Percentiles rank a stretch among this genome's conserved stretches.
phyloP scores from a whole-genome alignment of 2,888 invertebrate species.

The Caenorhabditis sp. region DNA sequence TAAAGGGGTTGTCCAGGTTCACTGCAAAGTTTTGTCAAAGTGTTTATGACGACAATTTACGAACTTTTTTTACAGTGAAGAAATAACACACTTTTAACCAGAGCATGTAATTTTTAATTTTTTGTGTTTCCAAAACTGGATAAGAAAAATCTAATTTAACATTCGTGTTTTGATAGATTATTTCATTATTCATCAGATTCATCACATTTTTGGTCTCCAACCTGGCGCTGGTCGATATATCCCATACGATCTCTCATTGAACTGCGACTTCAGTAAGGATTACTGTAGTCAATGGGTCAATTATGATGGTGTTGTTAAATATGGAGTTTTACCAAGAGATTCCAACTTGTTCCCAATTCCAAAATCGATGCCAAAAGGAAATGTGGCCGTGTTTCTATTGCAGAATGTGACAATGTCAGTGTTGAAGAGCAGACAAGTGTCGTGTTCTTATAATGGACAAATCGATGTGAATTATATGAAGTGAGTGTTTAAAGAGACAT shows the following conservation, averaged over 20 bases:
- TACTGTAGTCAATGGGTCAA: constrained; percentile 68
- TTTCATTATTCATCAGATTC: constrained; percentile 51
- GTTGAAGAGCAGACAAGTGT: constrained; percentile 48
- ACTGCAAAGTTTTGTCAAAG: no score
- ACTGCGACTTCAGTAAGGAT: constrained; percentile 67
- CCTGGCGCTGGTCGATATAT: constrained; percentile 49
- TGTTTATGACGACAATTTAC: no score
- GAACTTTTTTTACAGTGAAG: no score
- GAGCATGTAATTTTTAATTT: no score
- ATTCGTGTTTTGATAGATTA: no score
- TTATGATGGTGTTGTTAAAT: constrained; percentile 52
- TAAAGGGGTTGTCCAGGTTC: no score
- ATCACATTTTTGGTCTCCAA: constrained; percentile 51
- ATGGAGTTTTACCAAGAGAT: constrained; percentile 54
- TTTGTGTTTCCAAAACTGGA: no score
- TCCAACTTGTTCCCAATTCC: constrained; percentile 51
- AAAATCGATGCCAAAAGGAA: constrained; percentile 39
- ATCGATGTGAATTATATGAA: constrained; percentile 50
- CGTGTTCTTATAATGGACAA: constrained; percentile 48
- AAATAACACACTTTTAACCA: no score
- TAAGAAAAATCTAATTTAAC: neutral
- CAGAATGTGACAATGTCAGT: constrained; percentile 33
- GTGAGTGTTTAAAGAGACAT: no score
- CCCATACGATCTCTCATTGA: constrained; percentile 48
- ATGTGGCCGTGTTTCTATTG: constrained; percentile 52